A percentile compares a stretch with the other conserved stretches of the same genome.
Conservation (phyloP, 2,797 vertebrate species). For the Sebastes matsubarae region DNA sequence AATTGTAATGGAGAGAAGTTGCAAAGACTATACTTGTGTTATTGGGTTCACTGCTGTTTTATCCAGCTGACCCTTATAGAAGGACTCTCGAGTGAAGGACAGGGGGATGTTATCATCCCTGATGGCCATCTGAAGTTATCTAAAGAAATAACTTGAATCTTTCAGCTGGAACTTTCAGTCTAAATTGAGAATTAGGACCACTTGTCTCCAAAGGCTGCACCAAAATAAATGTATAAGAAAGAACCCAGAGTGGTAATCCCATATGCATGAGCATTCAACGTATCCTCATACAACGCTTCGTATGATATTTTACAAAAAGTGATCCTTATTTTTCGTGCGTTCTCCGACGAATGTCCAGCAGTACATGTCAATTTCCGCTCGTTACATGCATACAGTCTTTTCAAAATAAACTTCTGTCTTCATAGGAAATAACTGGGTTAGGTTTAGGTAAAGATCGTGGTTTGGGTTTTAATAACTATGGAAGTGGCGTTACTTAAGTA, state of each 20-base stretch:
- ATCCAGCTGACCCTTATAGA: neutral
- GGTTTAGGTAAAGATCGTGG: too few species aligned
- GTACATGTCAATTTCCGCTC: rapidly evolving
- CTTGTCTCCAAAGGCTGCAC: neutral
- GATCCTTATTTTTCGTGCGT: too few species aligned
- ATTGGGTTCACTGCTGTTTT: neutral
- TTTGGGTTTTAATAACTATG: too few species aligned
- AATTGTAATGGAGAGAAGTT: neutral
- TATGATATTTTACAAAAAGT: too few species aligned
- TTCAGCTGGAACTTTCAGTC: neutral
- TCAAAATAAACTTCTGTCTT: too few species aligned
- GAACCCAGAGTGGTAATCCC: neutral
- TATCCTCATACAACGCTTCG: too few species aligned
- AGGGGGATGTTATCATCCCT: neutral
- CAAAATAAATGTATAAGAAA: neutral
- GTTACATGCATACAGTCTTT: too few species aligned
- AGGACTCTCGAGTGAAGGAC: neutral
- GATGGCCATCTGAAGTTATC: neutral
- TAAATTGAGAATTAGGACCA: neutral
- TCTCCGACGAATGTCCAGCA: too few species aligned
- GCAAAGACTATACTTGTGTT: neutral
- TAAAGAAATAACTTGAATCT: neutral
- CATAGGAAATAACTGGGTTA: too few species aligned
- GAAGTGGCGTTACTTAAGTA: too few species aligned
- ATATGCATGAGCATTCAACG: neutral